Base-by-base conservation (phyloP, 2,888 invertebrate species). In the Spialia ferax region DNA sequence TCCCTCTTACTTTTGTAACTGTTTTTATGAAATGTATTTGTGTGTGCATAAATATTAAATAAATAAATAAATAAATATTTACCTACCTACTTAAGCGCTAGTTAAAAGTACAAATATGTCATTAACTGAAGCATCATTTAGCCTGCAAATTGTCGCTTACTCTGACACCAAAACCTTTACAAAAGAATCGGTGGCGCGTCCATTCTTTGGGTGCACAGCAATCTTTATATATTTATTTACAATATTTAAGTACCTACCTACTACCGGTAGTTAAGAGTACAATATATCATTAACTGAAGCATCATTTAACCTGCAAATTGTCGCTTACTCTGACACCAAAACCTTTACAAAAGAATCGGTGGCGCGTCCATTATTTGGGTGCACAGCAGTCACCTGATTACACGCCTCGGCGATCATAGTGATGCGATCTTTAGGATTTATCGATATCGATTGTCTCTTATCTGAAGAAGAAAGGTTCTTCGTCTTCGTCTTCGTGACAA, bases 381-480 rank as follows among this genome's bases (percentile, higher is more conserved):
- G 60, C 60, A 18, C n/a, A 45, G 38, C 18, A 61, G 61, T 61
- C 61, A 61, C 61, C 61, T 61, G 61, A 61, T 61, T 61, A 61
- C 50, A 61, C 35, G 61, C 61, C 35, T 61, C 50, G 61, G 22
- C 50, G 18, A 20, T 18, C 11, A 20, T 10, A 61, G 61, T 50
- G 61, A 50, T 61, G 61, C 13, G 11, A 18, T 20, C 5, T 18
- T 29, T 29, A 29, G 5, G 29, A 29, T 29, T 29, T 29, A 29
- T 29, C 29, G 29, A 29, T 29, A 29, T 85, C 10, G 82, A 80
- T 61, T n/a, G n/a, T n/a, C n/a, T n/a, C n/a, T n/a, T n/a, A n/a
- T n/a, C n/a, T n/a, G n/a, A n/a, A n/a, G n/a, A n/a, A n/a, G n/a
- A n/a, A n/a, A n/a, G n/a, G n/a, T n/a, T n/a, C n/a, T n/a, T n/a